Evolutionary conservation across 2,888 invertebrate species (phyloP).

Genomic region (Apocheima hispidaria): DNA sequence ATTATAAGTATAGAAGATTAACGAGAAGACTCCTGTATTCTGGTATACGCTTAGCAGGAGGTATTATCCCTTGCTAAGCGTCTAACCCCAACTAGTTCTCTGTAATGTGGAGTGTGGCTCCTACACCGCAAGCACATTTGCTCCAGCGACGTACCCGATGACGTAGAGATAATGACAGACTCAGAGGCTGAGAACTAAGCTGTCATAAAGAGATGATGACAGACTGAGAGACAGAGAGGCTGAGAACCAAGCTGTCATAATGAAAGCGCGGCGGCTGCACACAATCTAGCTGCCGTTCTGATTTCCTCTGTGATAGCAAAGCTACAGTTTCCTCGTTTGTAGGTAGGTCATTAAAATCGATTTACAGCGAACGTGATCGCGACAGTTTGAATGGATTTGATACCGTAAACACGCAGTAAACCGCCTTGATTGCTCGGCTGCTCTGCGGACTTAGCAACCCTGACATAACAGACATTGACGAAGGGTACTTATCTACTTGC

Average conservation of each 20-base stretch:
- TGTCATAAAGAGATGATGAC: not conserved
- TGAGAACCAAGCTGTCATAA: not conserved
- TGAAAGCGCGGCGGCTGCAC: not conserved
- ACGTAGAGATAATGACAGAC: too few species aligned
- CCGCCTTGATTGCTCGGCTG: slow-evolving; percentile 22
- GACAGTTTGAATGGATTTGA: slow-evolving; percentile 25
- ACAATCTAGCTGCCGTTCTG: not conserved
- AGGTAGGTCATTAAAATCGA: slow-evolving; percentile 38
- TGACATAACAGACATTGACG: slow-evolving; percentile 28
- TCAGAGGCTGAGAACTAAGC: not conserved
- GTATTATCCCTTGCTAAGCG: too few species aligned
- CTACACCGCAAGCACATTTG: not conserved
- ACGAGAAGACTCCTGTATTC: too few species aligned
- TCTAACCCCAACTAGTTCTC: too few species aligned
- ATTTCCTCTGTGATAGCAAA: not conserved
- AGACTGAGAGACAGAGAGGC: not conserved
- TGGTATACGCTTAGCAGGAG: too few species aligned
- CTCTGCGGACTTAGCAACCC: slow-evolving; percentile 20
- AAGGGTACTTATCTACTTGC: slow-evolving; percentile 14
- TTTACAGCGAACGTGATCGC: slow-evolving; percentile 35
- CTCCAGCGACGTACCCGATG: not conserved
- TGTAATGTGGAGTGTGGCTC: not conserved
- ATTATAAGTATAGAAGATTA: too few species aligned
- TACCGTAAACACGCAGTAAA: slow-evolving; percentile 32
- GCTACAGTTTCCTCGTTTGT: slow-evolving; percentile 9